These are phyloP conservation scores for Eulemur mongoz DNA, from an alignment of 2,797 vertebrate species.

Conservation along the genomic window DNA sequence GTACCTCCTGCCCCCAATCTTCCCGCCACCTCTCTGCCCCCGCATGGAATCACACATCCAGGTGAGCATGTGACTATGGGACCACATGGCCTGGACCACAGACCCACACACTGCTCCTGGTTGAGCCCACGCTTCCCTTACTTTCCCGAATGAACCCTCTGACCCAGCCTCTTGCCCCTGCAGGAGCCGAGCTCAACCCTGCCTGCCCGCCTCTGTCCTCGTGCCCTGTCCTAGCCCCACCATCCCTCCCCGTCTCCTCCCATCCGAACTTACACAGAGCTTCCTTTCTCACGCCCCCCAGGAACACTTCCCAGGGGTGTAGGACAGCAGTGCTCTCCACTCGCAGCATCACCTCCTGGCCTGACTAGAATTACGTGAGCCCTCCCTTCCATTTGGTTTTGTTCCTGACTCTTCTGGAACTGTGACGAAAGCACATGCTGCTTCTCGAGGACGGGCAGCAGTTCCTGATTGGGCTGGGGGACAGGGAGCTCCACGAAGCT, in stretches of 20 bases:
- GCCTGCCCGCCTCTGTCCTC: too few relatives aligned
- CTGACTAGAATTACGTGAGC: accelerated
- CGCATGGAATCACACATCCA: neutral
- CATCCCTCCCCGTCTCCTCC: accelerated
- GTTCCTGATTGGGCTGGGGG: too few relatives aligned
- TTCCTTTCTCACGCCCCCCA: too few relatives aligned
- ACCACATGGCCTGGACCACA: neutral
- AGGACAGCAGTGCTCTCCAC: neutral
- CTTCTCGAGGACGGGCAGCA: neutral
- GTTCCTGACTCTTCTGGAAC: neutral
- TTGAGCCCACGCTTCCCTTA: neutral
- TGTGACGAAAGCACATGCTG: too few relatives aligned
- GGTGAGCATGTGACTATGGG: accelerated
- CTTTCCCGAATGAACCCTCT: neutral
- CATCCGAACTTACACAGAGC: accelerated
- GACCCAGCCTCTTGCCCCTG: too few relatives aligned
- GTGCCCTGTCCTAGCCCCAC: neutral
- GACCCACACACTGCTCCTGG: neutral
- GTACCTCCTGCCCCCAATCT: neutral
- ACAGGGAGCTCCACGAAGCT: too few relatives aligned
- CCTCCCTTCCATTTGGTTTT: neutral
- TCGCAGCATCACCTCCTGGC: neutral
- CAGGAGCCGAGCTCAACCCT: neutral
- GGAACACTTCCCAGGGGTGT: neutral
- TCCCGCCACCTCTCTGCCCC: neutral